Base-by-base conservation (phyloP, 2,888 invertebrate species). In the Callinectes sapidus region DNA sequence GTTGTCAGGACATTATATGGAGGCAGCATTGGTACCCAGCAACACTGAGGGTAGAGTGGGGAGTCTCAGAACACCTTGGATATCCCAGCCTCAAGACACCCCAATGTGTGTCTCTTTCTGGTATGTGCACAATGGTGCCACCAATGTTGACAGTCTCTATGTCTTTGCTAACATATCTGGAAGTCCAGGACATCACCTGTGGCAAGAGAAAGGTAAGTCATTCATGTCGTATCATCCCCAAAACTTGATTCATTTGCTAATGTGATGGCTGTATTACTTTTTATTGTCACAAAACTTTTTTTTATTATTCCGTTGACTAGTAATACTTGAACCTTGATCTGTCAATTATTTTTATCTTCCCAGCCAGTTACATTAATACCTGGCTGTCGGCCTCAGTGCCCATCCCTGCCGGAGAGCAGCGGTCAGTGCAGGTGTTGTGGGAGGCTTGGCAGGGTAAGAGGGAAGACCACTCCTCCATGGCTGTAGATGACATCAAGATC, bases 371-470 rank as follows among this genome's bases (percentile, higher is more conserved):
- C 91, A 66, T 93, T 35, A 71, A 91, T 55, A 88, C 39, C 0
- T 93, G 93, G 93, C 71, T 93, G 77, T 81, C 81, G 10, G 93
- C 93, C 14, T 91, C 88, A 0, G 93, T 93, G 81, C 93, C 93
- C 18, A 35, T 93, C 10, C 91, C 93, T 28, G 48, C 32, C 2
- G 89, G 28, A 8, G 71, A 23, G 23, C 66, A 23, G 23, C 18
- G 16, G 39, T 32, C 28, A 23, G 42, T 66, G 28, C 89, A 39
- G 23, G 18, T 93, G 88, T 28, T 91, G 86, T 93, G 90, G 90
- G 91, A 93, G 85, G 91, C 89, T 39, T 66, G 23, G 32, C 93
- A 93, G 71, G 54, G 66, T 6, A 32, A 32, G 16, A 85, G 93
- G 39, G 54, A 89, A 23, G 89, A 88, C 2, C 39, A 93, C 66